Evolutionary conservation across 2,797 vertebrate species (phyloP).

Genomic region (Phoxinus dragarum): DNA sequence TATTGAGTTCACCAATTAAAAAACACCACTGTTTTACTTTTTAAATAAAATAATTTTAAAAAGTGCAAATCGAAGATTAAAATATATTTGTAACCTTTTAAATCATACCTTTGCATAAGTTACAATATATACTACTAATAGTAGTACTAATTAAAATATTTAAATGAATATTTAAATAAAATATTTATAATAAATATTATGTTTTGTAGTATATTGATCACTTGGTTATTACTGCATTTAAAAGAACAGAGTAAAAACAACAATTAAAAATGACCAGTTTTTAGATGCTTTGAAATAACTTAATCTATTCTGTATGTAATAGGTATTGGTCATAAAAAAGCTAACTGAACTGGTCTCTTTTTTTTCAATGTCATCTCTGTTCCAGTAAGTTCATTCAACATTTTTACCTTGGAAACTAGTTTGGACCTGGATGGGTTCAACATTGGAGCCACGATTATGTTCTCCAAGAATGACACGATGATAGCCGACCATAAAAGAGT

Average conservation of each 20-base stretch:
- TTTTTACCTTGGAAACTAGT: constrained; percentile 70
- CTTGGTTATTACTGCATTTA: neutral
- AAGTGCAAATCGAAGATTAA: neutral
- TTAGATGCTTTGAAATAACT: neutral
- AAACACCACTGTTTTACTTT: neutral
- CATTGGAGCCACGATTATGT: constrained; percentile 75
- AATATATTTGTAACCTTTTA: neutral
- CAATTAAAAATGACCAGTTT: neutral
- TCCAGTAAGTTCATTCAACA: neutral
- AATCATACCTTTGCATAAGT: neutral
- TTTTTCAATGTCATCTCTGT: neutral
- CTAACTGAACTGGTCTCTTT: neutral
- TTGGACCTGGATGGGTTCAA: constrained; percentile 76
- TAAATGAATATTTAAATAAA: neutral
- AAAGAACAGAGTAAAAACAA: neutral
- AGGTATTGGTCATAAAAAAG: neutral
- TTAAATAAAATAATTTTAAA: neutral
- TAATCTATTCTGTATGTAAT: neutral
- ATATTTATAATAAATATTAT: neutral
- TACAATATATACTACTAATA: neutral
- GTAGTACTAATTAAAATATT: neutral
- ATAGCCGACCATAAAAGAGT: neutral
- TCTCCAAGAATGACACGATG: constrained; percentile 84
- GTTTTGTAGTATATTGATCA: neutral
- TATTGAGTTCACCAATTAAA: neutral